Evolutionary conservation across 2,797 vertebrate species (phyloP).

Genomic region (Rhabdomys pumilio): DNA sequence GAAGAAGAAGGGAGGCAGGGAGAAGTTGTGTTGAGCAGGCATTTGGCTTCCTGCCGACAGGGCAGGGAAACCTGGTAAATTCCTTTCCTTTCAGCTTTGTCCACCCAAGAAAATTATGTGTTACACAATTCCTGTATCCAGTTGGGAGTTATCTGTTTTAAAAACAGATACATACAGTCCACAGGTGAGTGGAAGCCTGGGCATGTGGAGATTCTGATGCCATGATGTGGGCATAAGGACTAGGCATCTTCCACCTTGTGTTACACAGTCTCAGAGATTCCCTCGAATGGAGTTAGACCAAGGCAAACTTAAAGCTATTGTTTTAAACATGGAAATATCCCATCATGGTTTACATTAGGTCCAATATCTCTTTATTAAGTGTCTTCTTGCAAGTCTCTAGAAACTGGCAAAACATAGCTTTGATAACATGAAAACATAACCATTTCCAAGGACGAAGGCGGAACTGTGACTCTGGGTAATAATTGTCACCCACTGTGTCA

Average conservation of each 20-base stretch:
- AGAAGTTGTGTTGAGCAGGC: neutral
- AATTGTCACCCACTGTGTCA: conserved; percentile 52
- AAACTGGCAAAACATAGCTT: conserved; percentile 50
- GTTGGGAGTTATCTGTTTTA: neutral
- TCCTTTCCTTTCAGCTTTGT: conserved; percentile 37
- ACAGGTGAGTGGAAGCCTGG: neutral
- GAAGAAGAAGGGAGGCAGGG: conserved; percentile 23
- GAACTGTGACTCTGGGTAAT: neutral
- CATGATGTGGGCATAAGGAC: neutral
- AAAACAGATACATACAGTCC: neutral
- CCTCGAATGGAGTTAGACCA: conserved; percentile 28
- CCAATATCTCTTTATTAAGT: conserved; percentile 67
- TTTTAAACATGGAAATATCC: conserved; percentile 25
- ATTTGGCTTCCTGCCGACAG: neutral
- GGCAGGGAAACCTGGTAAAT: neutral
- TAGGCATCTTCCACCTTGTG: neutral
- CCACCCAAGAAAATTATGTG: conserved; percentile 7
- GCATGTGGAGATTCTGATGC: neutral
- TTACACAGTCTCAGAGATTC: neutral
- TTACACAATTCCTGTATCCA: conserved; percentile 54
- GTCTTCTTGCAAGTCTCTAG: conserved; percentile 78
- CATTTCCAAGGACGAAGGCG: conserved; percentile 30
- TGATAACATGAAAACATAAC: conserved; percentile 66
- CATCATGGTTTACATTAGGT: neutral
- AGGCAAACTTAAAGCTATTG: neutral